Percentiles rank a stretch among this genome's conserved stretches.
phyloP scores from a whole-genome alignment of 1,140 invertebrate genomes.

The Phortica variegata region DNA sequence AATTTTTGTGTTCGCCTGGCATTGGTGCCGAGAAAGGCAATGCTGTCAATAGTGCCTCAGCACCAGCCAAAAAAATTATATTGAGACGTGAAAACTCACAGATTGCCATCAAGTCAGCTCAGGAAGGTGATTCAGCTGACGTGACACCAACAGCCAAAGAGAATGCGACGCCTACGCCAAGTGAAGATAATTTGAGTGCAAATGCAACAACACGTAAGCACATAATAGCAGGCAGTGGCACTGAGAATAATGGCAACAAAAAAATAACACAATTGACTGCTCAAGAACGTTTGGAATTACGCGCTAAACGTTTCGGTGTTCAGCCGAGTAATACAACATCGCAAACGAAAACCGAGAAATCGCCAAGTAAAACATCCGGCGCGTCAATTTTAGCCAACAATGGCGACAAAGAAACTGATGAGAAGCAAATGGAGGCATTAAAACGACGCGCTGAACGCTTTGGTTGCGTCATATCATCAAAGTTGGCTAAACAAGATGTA shows the following conservation, averaged over 20 bases:
- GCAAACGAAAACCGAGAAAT: conserved; percentile 46
- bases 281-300: conserved; percentile 73
- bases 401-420: conserved; percentile 42
- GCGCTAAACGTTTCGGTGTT: conserved; percentile 77
- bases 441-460: conserved; percentile 76
- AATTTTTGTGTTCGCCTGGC: conserved; percentile 15
- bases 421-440: conserved; percentile 64
- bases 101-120: conserved; percentile 2
- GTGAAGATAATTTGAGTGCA: not conserved
- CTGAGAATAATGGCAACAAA: conserved; percentile 13
- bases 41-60: not conserved
- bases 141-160: conserved; percentile 22
- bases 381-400: conserved; percentile 30
- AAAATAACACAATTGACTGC: conserved; percentile 65
- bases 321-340: not conserved
- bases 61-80: conserved; percentile 62
- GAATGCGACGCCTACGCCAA: conserved; percentile 21
- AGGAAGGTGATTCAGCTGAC: too few relatives aligned
- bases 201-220: conserved; percentile 21
- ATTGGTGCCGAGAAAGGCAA: conserved; percentile 7
- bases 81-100: conserved; percentile 64
- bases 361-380: conserved; percentile 63
- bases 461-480: conserved; percentile 69
- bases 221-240: conserved; percentile 20
- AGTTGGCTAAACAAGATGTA: conserved; percentile 67